Percentiles rank a stretch among this genome's conserved stretches.
phyloP scores from a whole-genome alignment of 2,797 vertebrate species.

The Jordanella pulchra region DNA sequence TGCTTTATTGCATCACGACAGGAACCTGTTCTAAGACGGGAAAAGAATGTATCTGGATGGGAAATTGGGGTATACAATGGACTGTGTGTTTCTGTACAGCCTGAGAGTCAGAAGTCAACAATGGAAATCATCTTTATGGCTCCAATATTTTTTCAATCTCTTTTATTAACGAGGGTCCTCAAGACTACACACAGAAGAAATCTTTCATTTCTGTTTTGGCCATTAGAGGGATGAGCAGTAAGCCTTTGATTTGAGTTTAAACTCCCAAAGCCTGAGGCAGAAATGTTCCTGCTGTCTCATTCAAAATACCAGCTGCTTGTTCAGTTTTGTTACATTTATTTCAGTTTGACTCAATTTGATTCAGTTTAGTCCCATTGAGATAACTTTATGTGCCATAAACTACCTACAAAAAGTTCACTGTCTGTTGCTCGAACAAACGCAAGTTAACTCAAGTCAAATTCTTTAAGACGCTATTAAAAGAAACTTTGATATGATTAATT shows the following conservation, averaged over 20 bases:
- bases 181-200: neutral
- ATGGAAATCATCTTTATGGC: neutral
- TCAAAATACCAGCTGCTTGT: neutral
- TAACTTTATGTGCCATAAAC: neutral
- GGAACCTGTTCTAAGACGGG: slow-evolving; percentile 39
- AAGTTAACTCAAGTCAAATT: neutral
- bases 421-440: neutral
- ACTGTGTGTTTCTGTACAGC: slow-evolving; percentile 14
- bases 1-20: slow-evolving; percentile 34
- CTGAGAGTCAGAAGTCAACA: slow-evolving; percentile 2
- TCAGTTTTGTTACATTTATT: neutral
- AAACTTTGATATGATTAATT: neutral
- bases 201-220: neutral
- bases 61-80: slow-evolving; percentile 10
- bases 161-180: slow-evolving; percentile 2
- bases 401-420: neutral
- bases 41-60: slow-evolving; percentile 21
- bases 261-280: slow-evolving; percentile 13
- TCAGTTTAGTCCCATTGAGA: neutral
- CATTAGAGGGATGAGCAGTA: neutral
- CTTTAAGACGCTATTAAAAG: neutral
- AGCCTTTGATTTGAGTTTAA: slow-evolving; percentile 4
- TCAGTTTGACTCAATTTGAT: neutral
- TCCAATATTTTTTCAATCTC: slow-evolving; percentile 4
- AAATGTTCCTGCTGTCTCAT: neutral